phyloP scores from a whole-genome alignment of 2,797 vertebrate species.

The Diplodus sargus region DNA sequence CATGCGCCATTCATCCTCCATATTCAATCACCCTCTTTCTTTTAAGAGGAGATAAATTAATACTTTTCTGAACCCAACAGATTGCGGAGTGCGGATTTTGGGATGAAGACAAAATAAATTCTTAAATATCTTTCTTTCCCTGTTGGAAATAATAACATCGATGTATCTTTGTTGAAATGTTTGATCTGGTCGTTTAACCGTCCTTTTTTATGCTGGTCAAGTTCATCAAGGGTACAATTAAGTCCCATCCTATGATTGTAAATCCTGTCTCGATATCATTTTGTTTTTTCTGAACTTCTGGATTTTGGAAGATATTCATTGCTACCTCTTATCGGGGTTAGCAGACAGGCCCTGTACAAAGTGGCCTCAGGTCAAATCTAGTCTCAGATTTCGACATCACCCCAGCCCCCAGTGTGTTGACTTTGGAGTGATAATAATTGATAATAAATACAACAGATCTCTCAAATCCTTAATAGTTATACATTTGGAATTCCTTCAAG shows the following conservation, averaged over 20 bases:
- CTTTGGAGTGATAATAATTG: too few relatives aligned
- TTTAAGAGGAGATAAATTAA: background rate
- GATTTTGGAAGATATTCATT: background rate
- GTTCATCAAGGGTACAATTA: background rate
- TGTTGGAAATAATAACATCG: background rate
- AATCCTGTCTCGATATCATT: background rate
- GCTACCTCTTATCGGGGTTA: background rate
- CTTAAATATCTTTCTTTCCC: background rate
- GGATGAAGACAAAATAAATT: background rate
- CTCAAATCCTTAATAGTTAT: background rate
- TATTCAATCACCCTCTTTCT: too few relatives aligned
- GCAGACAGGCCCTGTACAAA: background rate
- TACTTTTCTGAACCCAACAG: background rate
- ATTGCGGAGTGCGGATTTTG: background rate
- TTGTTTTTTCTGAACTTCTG: background rate
- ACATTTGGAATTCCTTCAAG: background rate
- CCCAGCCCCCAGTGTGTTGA: too few relatives aligned
- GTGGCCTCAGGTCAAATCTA: too few relatives aligned
- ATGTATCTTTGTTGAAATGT: background rate
- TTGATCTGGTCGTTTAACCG: background rate
- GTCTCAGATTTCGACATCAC: too few relatives aligned
- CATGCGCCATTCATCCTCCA: background rate
- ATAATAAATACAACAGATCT: background rate
- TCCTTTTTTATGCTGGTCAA: background rate
- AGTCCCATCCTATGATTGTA: background rate